Conservation (phyloP, 1,140 invertebrate genomes). For the Camponotus vicinus region DNA sequence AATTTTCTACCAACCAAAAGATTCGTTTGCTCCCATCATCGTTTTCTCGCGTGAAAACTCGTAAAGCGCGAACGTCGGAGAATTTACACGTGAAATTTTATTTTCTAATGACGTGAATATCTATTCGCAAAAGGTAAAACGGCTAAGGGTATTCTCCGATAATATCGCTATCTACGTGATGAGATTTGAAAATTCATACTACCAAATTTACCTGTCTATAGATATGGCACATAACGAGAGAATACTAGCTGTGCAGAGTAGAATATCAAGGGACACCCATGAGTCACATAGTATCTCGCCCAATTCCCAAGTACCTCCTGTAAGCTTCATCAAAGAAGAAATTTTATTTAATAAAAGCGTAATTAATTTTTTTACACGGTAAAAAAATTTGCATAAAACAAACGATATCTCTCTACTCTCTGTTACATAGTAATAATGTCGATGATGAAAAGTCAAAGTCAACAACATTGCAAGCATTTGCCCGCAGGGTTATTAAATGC, state of each 20-base stretch:
- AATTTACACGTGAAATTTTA: conserved; percentile 3
- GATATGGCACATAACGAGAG: conserved; percentile 94
- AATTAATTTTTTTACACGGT: not conserved
- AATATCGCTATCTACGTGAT: conserved; percentile 71
- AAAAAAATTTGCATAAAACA: conserved; percentile 25
- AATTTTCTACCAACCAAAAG: not conserved
- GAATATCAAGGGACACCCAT: conserved; percentile 97
- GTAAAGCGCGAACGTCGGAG: not conserved
- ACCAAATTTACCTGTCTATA: conserved; percentile 89
- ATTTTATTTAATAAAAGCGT: conserved; percentile 48
- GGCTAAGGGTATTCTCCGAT: conserved; percentile 12
- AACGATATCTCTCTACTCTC: conserved; percentile 46
- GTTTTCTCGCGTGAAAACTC: not conserved
- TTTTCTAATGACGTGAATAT: conserved; percentile 39
- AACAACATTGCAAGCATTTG: not conserved
- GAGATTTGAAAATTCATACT: conserved; percentile 16
- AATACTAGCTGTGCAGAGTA: conserved; percentile 95
- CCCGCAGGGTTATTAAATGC: conserved; percentile 24
- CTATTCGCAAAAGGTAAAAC: conserved; percentile 20
- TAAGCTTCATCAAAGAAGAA: conserved; percentile 72
- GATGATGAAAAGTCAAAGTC: not conserved
- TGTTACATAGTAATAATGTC: conserved; percentile 44
- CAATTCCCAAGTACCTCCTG: conserved; percentile 91
- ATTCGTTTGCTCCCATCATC: not conserved
- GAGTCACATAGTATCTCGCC: conserved; percentile 94